These are phyloP conservation scores for Scaptomyza montana DNA, from an alignment of 1,140 invertebrate species.

Conservation along the genomic window DNA sequence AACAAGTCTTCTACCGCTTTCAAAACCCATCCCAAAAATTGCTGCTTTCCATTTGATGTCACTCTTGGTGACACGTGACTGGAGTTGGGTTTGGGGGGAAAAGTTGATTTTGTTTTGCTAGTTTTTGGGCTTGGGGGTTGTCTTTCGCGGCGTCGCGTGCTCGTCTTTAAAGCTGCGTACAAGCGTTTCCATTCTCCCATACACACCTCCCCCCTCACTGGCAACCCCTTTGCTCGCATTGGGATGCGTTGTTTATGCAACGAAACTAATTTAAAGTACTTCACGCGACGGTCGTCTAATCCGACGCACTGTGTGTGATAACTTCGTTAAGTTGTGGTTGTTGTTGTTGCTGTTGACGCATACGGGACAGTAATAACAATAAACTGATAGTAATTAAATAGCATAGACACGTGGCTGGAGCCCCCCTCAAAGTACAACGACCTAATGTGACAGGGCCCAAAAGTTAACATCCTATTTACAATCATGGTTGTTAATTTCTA, in stretches of 20 bases:
- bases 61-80: slow-evolving; percentile 29
- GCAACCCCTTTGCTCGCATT: slow-evolving; percentile 8
- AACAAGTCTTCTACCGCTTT: neutral
- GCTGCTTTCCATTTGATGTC: slow-evolving; percentile 34
- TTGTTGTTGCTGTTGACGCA: slow-evolving; percentile 60
- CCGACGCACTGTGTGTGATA: slow-evolving; percentile 64
- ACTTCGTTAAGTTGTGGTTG: slow-evolving; percentile 67
- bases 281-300: slow-evolving; percentile 73
- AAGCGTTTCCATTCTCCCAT: slow-evolving; percentile 12
- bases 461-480: neutral
- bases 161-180: slow-evolving; percentile 42
- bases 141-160: slow-evolving; percentile 27
- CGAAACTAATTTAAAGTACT: slow-evolving; percentile 79
- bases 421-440: slow-evolving; percentile 11
- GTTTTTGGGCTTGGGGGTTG: slow-evolving; percentile 47
- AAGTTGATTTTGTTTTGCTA: slow-evolving; percentile 14
- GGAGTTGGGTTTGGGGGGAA: neutral
- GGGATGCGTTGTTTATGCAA: slow-evolving; percentile 68
- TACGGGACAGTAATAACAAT: slow-evolving; percentile 61
- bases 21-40: neutral
- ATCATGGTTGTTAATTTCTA: neutral
- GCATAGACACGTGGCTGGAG: slow-evolving; percentile 55
- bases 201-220: neutral
- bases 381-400: slow-evolving; percentile 77
- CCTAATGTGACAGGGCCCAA: neutral